A percentile compares a stretch with the other conserved stretches of the same genome.
Conservation (phyloP, 2,113 vertebrate species). For the Cyphomyrus plagiostoma region DNA sequence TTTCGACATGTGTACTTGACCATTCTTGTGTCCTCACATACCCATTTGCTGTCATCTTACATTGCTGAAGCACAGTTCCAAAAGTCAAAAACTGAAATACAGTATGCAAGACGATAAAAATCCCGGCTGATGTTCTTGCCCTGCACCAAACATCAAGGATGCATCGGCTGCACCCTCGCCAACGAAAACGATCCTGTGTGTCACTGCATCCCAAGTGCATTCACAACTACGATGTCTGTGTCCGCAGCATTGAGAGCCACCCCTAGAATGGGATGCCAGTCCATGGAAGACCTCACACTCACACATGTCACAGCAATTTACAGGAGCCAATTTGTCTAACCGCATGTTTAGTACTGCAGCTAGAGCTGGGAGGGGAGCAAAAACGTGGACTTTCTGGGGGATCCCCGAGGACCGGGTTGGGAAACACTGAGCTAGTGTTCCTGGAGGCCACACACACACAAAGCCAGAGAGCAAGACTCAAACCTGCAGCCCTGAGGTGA, state of each 20-base stretch:
- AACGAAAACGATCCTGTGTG: background rate
- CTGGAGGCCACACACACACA: background rate
- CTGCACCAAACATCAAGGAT: background rate
- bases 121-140: background rate
- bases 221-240: background rate
- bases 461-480: background rate
- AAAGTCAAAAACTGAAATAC: background rate
- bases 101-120: background rate
- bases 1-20: background rate
- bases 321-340: background rate
- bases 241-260: background rate
- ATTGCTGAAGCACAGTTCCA: background rate
- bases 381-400: background rate
- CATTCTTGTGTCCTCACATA: background rate
- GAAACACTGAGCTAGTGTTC: background rate
- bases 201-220: background rate
- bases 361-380: background rate
- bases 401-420: background rate
- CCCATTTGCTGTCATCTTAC: background rate
- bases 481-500: background rate
- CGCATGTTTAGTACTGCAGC: background rate
- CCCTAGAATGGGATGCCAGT: background rate
- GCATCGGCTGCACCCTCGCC: background rate
- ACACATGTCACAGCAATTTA: background rate
- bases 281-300: background rate